A percentile compares a stretch with the other conserved stretches of the same genome.
These are phyloP conservation scores for Coccyzus lansbergi DNA, from an alignment of 2,797 vertebrate genomes.

Conservation along the genomic window DNA sequence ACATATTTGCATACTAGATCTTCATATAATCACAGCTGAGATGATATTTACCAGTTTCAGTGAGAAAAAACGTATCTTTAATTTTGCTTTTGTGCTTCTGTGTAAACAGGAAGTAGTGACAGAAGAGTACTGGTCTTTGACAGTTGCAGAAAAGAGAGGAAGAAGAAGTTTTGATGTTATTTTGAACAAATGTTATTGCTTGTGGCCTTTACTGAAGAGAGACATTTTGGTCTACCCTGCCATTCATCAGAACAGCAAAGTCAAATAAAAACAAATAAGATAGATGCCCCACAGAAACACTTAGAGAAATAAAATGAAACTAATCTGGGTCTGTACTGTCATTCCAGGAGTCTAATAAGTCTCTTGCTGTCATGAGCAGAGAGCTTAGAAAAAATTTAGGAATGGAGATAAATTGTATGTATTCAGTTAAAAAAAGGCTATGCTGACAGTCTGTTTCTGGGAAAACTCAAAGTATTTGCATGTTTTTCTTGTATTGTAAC, in stretches of 20 bases:
- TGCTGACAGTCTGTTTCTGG: neutral
- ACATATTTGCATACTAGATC: fast-evolving
- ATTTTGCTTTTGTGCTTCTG: neutral
- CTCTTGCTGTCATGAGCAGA: neutral
- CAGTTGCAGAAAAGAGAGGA: neutral
- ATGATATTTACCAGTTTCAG: neutral
- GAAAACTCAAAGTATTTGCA: neutral
- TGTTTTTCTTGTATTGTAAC: neutral
- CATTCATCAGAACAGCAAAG: neutral
- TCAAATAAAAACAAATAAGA: neutral
- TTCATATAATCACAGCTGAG: neutral
- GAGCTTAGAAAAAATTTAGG: neutral
- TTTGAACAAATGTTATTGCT: neutral
- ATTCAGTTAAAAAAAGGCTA: neutral
- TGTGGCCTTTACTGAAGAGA: neutral
- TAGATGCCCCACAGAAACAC: neutral
- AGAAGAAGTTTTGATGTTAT: neutral
- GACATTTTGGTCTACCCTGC: neutral
- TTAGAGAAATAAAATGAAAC: neutral
- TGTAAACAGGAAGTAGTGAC: neutral
- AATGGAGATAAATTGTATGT: neutral
- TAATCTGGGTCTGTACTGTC: neutral
- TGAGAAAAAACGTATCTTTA: neutral
- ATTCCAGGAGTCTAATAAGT: neutral
- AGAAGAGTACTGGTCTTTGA: neutral